phyloP scores from a whole-genome alignment of 2,888 invertebrate genomes.

The Leucophenga montana region DNA sequence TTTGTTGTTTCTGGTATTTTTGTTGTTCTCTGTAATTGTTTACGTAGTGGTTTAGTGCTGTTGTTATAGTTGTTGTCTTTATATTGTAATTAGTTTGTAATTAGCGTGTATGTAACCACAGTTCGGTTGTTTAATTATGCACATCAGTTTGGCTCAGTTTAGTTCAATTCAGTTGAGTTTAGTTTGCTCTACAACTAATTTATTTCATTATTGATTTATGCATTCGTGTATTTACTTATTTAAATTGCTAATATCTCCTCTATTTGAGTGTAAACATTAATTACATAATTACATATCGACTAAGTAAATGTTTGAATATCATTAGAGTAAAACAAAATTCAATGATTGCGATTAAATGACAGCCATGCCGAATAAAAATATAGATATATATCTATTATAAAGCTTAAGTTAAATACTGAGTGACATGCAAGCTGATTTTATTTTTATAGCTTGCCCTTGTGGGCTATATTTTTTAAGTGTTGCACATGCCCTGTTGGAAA shows the following conservation, averaged over 20 bases:
- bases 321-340: neutral
- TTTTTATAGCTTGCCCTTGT: neutral
- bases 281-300: conserved; percentile 1
- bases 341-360: neutral
- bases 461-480: neutral
- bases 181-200: conserved; percentile 1
- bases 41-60: neutral
- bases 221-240: conserved; percentile 8
- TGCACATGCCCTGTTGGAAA: neutral
- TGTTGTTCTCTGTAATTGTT: neutral
- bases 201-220: neutral
- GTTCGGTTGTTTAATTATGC: neutral
- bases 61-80: neutral
- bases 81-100: conserved; percentile 23
- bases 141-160: neutral
- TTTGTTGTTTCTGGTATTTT: neutral
- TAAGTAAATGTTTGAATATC: neutral
- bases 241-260: neutral
- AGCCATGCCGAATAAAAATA: no score
- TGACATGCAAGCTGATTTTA: neutral
- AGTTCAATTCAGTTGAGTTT: neutral
- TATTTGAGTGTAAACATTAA: conserved; percentile 2
- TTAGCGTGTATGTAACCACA: conserved; percentile 8
- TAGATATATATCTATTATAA: no score
- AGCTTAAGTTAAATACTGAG: neutral